These are phyloP conservation scores for Noctua fimbriata DNA, from an alignment of 2,888 invertebrate species.

Conservation along the genomic window DNA sequence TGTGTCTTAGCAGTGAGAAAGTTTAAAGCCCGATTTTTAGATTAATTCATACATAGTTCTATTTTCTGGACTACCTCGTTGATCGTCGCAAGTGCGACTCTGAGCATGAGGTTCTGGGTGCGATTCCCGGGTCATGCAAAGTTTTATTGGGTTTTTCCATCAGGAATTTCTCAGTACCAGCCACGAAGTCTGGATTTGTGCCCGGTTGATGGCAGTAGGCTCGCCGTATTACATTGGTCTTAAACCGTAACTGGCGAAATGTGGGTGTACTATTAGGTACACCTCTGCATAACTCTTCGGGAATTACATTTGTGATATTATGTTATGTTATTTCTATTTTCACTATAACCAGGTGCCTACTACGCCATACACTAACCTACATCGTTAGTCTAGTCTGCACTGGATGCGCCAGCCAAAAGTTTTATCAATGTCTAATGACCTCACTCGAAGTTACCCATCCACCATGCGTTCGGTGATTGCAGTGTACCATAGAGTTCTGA, in stretches of 20 bases:
- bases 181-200: neutral
- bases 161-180: neutral
- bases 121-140: too few species aligned
- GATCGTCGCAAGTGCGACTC: too few species aligned
- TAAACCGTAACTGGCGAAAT: too few species aligned
- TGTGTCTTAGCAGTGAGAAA: neutral
- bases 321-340: neutral
- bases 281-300: neutral
- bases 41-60: neutral
- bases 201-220: neutral
- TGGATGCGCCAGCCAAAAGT: neutral
- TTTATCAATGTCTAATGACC: neutral
- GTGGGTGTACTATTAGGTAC: too few species aligned
- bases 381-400: constrained; percentile 6
- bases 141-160: neutral
- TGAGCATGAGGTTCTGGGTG: neutral
- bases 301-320: neutral
- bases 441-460: neutral
- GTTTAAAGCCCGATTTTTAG: neutral
- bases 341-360: too few species aligned
- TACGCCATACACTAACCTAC: neutral
- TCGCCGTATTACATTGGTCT: neutral
- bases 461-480: neutral
- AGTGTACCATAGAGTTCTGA: neutral
- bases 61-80: too few species aligned